Percentiles rank a stretch among this genome's conserved stretches.
phyloP scores from a whole-genome alignment of 2,888 invertebrate species.

The Meghimatium bilineatum region DNA sequence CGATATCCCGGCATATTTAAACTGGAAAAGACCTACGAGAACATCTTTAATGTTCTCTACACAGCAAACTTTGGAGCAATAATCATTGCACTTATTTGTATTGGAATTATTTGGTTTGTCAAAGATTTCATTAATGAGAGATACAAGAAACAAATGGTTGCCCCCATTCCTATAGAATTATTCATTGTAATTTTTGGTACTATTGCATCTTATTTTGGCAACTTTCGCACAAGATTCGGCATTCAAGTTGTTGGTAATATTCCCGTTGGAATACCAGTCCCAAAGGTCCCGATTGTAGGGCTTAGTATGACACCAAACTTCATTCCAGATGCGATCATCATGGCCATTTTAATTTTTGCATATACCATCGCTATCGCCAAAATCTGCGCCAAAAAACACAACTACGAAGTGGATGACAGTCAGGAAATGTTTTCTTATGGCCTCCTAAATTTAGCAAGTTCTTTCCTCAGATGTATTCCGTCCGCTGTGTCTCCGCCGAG shows the following conservation, averaged over 20 bases:
- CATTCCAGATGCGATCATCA: constrained; percentile 69
- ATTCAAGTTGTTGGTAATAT: constrained; percentile 67
- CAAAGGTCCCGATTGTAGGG: constrained; percentile 62
- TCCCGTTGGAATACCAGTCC: constrained; percentile 69
- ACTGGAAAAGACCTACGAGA: constrained; percentile 67
- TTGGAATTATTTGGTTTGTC: constrained; percentile 65
- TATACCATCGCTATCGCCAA: constrained; percentile 76
- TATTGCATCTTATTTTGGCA: constrained; percentile 63
- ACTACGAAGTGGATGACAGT: constrained; percentile 74
- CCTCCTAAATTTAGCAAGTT: constrained; percentile 72
- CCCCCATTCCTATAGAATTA: constrained; percentile 75
- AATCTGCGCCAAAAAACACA: constrained; percentile 76
- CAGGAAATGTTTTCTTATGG: constrained; percentile 78
- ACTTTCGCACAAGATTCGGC: constrained; percentile 58
- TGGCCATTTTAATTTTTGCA: constrained; percentile 73
- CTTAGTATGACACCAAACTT: constrained; percentile 60
- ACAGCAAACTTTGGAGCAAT: constrained; percentile 65
- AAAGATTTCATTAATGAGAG: constrained; percentile 73
- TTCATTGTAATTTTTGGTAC: constrained; percentile 71
- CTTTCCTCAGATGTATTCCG: constrained; percentile 77
- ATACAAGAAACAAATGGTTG: constrained; percentile 69
- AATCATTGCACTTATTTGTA: constrained; percentile 61
- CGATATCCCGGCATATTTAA: constrained; percentile 68
- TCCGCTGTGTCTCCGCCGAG: constrained; percentile 77
- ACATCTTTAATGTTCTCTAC: constrained; percentile 64